phyloP scores from a whole-genome alignment of 2,888 invertebrate genomes.

The Acleris laterana region DNA sequence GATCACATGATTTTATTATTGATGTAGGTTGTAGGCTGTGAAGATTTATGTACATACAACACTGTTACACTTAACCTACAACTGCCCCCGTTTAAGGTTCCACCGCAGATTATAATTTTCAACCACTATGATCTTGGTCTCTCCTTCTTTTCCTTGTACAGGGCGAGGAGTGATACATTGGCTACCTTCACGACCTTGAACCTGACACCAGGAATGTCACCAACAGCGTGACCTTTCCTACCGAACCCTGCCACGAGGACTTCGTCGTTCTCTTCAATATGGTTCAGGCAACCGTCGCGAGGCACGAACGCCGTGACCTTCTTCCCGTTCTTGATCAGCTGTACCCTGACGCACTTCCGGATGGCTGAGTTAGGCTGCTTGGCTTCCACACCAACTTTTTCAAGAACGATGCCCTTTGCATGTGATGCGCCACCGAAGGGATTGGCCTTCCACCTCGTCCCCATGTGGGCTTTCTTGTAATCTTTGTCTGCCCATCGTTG shows the following conservation, averaged over 20 bases:
- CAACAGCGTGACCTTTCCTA: conserved; percentile 99
- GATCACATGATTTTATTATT: too few species aligned
- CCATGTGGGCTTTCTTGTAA: conserved; percentile 99
- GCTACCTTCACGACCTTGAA: conserved; percentile 99
- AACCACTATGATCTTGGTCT: conserved; percentile 96
- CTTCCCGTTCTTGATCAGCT: conserved; percentile 99
- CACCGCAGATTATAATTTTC: conserved; percentile 41
- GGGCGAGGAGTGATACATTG: conserved; percentile 98
- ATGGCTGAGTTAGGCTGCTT: conserved; percentile 99
- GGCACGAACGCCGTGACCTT: conserved; percentile 99
- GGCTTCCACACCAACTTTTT: conserved; percentile 99
- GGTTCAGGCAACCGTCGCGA: conserved; percentile 99
- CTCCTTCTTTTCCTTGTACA: conserved; percentile 99
- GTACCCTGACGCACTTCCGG: conserved; percentile 99
- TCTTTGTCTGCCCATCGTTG: conserved; percentile 99
- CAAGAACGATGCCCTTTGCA: conserved; percentile 99
- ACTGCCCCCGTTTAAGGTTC: too few species aligned
- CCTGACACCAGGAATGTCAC: conserved; percentile 99
- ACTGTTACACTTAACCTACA: too few species aligned
- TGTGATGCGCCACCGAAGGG: conserved; percentile 99
- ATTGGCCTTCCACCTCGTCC: conserved; percentile 99
- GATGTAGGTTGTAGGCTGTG: too few species aligned
- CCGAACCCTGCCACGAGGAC: conserved; percentile 99
- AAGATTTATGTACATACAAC: too few species aligned
- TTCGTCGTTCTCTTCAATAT: conserved; percentile 99